Evolutionary conservation across 92 coral and sea anemone species (phyloP), one percentile per base, ranked within the genome.

Genomic region (Hydrozoanthus gracilis): DNA sequence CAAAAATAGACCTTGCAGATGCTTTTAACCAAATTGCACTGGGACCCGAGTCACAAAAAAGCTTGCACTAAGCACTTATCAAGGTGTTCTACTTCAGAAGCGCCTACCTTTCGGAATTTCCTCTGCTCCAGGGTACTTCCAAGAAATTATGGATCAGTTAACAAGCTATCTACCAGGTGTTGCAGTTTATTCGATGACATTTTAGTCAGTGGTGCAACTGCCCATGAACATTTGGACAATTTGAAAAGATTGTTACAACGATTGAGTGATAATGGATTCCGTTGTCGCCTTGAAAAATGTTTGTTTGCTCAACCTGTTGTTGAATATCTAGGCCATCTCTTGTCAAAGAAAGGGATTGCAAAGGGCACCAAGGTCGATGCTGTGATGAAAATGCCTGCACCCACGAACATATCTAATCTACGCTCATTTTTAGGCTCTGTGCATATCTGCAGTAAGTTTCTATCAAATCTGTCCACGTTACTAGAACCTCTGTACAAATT

Each of bases 1-100:
- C 88, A 27, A 87, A 84, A 71, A 83, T 87, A 45, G 90, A 87
- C 44, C 90, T 87, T 46, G 88, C 88, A 14, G 78, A 87, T 67
- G 70, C 27, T n/a, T 64, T 1, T 64, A 64, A 64, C 44, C 70
- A 64, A 64, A 64, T 64, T 64, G 70, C 70, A n/a, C 70, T 64
- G n/a, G 70, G 70, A 64, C 44, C 70, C 8, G 70, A 64, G 70
- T 64, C 44, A 64, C 70, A 64, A 64, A 64, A 64, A 64, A 64
- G 27, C 70, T 64, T n/a, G 70, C 70, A 64, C 16, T 64, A 44
- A 64, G 70, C 27, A 64, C 70, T 64, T 44, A 64, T 64, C 70
- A 64, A 64, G 70, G 70, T 16, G 70, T 1, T 64, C 70, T 64
- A 64, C 70, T 64, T 64, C 70, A 64, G 70, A 64, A n/a, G 70